Evolutionary conservation across 2,888 invertebrate species (phyloP).

Genomic region (Xanthia icteritia): DNA sequence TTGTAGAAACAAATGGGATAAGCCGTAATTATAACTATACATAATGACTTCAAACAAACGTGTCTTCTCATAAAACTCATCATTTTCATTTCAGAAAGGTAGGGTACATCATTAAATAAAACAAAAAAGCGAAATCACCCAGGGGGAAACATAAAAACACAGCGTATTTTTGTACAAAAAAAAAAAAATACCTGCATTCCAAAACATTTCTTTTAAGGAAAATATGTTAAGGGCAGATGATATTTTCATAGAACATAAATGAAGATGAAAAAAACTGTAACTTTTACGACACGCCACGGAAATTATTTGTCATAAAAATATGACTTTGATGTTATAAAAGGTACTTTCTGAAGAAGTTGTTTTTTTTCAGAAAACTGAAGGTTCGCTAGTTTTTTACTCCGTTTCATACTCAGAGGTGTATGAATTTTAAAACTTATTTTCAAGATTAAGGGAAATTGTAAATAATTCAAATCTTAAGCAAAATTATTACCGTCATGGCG

Average conservation of each 20-base stretch:
- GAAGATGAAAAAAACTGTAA: conserved; percentile 55
- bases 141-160: conserved; percentile 26
- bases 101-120: conserved; percentile 35
- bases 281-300: conserved; percentile 57
- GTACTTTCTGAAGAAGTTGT: conserved; percentile 8
- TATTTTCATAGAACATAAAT: conserved; percentile 63
- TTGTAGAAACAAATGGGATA: background rate
- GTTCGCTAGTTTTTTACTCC: conserved; percentile 2
- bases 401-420: conserved; percentile 5
- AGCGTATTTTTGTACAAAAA: conserved; percentile 19
- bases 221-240: conserved; percentile 54
- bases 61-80: background rate
- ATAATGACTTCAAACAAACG: background rate
- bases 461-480: background rate
- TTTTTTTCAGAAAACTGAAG: conserved; percentile 20
- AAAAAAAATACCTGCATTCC: conserved; percentile 52
- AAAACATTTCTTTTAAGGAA: conserved; percentile 50
- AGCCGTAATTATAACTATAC: background rate
- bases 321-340: conserved; percentile 61
- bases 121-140: conserved; percentile 40
- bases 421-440: conserved; percentile 10
- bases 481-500: background rate
- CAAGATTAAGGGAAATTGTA: background rate
- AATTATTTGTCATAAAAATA: conserved; percentile 66
- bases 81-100: conserved; percentile 12